Evolutionary conservation across 2,797 vertebrate species (phyloP).

Genomic region (Acridotheres tristis): DNA sequence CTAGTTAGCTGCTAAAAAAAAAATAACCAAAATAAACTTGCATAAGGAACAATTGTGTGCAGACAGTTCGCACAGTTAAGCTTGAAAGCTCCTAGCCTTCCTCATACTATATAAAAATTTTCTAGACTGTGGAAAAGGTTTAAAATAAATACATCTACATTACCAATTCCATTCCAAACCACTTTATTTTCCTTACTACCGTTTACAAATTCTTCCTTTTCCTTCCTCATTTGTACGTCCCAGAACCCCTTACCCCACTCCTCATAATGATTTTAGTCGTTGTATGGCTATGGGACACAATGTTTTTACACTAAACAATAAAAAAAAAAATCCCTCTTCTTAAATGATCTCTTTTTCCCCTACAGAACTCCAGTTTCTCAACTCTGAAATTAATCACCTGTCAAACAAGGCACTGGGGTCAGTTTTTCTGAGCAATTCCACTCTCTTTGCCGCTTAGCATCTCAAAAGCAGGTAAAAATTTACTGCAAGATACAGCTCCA

Average conservation of each 20-base stretch:
- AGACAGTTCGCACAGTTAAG: neutral
- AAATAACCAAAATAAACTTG: neutral
- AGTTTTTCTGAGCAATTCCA: neutral
- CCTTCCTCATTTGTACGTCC: neutral
- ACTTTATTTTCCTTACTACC: neutral
- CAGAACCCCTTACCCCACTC: neutral
- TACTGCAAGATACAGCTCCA: neutral
- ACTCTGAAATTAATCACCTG: conserved; percentile 28
- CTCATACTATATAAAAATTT: neutral
- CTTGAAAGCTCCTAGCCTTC: neutral
- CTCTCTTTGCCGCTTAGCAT: neutral
- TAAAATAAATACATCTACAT: neutral
- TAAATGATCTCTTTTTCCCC: neutral
- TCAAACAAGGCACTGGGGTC: neutral
- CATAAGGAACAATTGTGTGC: neutral
- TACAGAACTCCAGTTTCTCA: neutral
- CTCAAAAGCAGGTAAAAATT: neutral
- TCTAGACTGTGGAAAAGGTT: neutral
- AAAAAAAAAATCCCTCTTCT: neutral
- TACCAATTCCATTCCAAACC: neutral
- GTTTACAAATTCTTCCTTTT: neutral
- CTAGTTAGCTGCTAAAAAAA: neutral
- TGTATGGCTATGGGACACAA: neutral
- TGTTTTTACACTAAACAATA: neutral
- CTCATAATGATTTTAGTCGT: neutral